These are phyloP conservation scores for Xestoiulus laeticollis DNA, from an alignment of 2,888 invertebrate species.

Conservation along the genomic window DNA sequence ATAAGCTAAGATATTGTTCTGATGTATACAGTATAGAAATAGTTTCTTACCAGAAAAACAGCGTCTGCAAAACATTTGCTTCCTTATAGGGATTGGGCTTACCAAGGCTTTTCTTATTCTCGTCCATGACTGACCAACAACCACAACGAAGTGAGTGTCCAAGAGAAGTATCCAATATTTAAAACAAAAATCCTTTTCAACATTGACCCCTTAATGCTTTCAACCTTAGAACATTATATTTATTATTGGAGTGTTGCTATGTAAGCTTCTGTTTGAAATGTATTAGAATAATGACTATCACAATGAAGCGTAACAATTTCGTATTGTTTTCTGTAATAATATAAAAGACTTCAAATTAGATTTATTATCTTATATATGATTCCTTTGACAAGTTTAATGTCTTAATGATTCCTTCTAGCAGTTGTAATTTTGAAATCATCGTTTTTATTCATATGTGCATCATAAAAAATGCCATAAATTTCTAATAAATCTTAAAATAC, in stretches of 20 bases:
- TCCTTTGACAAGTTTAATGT: neutral
- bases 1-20: neutral
- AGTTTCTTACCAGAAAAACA: conserved; percentile 27
- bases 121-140: neutral
- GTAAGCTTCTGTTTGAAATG: neutral
- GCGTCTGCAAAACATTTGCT: neutral
- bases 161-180: neutral
- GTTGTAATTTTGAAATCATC: neutral
- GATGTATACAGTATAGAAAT: neutral
- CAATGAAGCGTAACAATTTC: neutral
- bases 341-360: neutral
- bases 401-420: neutral
- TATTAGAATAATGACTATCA: neutral
- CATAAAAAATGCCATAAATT: neutral
- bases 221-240: neutral
- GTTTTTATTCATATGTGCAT: too few relatives aligned
- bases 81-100: conserved; percentile 32
- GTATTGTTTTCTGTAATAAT: neutral
- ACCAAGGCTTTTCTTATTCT: neutral
- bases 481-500: neutral
- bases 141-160: neutral
- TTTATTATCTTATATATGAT: neutral
- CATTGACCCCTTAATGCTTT: neutral
- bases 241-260: neutral
- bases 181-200: neutral